Conservation (phyloP, 2,113 vertebrate genomes). For the Callopanchax toddi region DNA sequence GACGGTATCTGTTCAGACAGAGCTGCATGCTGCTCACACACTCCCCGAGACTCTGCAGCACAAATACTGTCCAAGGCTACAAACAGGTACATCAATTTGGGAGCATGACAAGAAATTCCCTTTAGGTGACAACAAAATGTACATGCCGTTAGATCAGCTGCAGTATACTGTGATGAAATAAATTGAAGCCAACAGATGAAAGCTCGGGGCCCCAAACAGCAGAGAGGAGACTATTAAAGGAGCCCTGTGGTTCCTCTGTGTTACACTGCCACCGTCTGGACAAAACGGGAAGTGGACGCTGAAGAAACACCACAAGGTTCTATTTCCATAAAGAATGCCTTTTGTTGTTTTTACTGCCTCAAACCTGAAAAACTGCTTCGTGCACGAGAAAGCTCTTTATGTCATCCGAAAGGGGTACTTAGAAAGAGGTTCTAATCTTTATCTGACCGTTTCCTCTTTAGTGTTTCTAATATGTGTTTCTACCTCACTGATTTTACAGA, state of each 20-base stretch:
- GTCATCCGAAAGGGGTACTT: too few species aligned
- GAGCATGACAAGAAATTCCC: slow-evolving; percentile 66
- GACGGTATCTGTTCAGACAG: slow-evolving; percentile 37
- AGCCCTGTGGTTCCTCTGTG: slow-evolving; percentile 11
- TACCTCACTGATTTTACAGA: too few species aligned
- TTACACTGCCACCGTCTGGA: slow-evolving; percentile 71
- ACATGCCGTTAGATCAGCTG: slow-evolving; percentile 73
- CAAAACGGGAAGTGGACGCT: neutral
- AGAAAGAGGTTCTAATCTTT: too few species aligned
- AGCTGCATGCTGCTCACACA: slow-evolving; percentile 50
- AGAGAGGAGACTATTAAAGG: slow-evolving; percentile 30
- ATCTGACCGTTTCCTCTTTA: too few species aligned
- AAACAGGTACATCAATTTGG: slow-evolving; percentile 70
- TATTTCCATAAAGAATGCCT: too few species aligned
- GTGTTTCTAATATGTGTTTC: too few species aligned
- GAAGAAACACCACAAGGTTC: too few species aligned
- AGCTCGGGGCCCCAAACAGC: slow-evolving; percentile 52
- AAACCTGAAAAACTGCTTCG: too few species aligned
- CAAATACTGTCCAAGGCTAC: slow-evolving; percentile 64
- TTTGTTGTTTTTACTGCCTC: too few species aligned
- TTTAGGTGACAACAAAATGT: slow-evolving; percentile 70
- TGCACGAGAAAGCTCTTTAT: too few species aligned
- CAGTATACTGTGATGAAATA: slow-evolving; percentile 69
- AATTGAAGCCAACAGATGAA: slow-evolving; percentile 72
- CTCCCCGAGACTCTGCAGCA: slow-evolving; percentile 41